Evolutionary conservation across 2,888 invertebrate genomes (phyloP).

Genomic region (Heteromyza rotundicornis): DNA sequence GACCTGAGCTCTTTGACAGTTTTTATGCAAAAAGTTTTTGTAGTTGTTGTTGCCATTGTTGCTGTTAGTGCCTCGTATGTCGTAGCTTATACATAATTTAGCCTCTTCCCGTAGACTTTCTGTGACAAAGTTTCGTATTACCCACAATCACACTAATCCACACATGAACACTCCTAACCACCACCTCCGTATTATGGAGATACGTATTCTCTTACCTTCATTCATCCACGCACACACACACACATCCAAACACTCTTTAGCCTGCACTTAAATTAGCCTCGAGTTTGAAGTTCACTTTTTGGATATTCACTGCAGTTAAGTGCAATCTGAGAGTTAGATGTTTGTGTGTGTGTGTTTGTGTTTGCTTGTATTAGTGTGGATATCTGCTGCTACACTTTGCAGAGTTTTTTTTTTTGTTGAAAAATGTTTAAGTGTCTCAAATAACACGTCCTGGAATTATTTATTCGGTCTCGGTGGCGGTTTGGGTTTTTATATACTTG

Average conservation of each 20-base stretch:
- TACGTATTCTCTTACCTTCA: neutral
- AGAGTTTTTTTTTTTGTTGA: neutral
- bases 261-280: neutral
- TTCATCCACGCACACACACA: neutral
- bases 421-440: neutral
- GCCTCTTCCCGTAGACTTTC: neutral
- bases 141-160: neutral
- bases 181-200: neutral
- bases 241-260: neutral
- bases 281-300: neutral
- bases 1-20: neutral
- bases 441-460: neutral
- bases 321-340: neutral
- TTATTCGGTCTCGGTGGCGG: too few relatives aligned
- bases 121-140: neutral
- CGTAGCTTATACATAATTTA: neutral
- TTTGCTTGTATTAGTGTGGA: neutral
- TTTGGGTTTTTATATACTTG: too few relatives aligned
- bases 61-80: neutral
- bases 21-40: neutral
- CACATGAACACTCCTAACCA: neutral
- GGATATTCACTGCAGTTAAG: neutral
- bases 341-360: constrained; percentile 12
- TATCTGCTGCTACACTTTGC: neutral
- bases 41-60: neutral